Conservation (phyloP, 2,113 vertebrate species). For the Propithecus coquereli region DNA sequence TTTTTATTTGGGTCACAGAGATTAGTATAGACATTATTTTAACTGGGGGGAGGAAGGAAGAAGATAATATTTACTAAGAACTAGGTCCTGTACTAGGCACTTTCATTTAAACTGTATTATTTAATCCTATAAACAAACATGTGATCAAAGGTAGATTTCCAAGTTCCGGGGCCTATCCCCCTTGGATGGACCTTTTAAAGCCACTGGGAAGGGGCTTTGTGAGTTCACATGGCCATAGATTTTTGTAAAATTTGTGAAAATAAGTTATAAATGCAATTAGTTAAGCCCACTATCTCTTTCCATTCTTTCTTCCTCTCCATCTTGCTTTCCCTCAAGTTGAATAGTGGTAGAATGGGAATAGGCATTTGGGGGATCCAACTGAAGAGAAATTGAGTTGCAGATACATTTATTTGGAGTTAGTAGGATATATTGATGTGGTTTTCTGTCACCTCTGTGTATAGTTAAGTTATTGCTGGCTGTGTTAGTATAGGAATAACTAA, state of each 20-base stretch:
- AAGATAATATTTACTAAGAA: not conserved
- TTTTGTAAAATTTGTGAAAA: not conserved
- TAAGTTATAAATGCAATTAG: not conserved
- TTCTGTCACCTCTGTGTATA: not conserved
- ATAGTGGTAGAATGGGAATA: not conserved
- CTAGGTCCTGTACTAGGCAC: not conserved
- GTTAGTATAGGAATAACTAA: not conserved
- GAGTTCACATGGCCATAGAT: not conserved
- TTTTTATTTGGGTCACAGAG: not conserved
- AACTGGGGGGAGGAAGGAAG: not conserved
- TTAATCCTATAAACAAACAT: not conserved
- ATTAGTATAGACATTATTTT: not conserved
- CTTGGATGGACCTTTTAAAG: not conserved
- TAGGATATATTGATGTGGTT: not conserved
- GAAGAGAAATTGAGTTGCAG: not conserved
- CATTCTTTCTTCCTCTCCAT: not conserved
- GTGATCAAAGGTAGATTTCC: not conserved
- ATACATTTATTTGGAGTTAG: not conserved
- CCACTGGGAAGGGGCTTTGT: not conserved
- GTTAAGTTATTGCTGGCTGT: not conserved
- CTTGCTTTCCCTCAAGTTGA: not conserved
- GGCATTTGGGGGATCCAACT: not conserved
- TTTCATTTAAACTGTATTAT: not conserved
- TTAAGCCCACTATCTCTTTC: not conserved
- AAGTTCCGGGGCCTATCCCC: not conserved